A percentile compares a stretch with the other conserved stretches of the same genome.
Conservation (phyloP, 2,888 invertebrate genomes). For the Andrena dorsata region DNA sequence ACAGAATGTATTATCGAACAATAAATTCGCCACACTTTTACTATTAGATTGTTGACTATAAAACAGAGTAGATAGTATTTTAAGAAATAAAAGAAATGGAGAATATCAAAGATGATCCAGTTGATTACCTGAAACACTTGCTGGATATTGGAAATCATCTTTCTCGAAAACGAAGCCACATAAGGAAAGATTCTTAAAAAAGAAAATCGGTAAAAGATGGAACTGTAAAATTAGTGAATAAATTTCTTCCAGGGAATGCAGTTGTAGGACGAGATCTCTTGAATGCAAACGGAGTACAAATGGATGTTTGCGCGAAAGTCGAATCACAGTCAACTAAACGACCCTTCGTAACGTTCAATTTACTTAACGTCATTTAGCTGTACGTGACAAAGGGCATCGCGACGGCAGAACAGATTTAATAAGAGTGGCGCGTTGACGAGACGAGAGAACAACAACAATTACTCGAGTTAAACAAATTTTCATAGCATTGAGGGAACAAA, state of each 20-base stretch:
- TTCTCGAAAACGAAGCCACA: too few species aligned
- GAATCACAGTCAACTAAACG: conserved; percentile 38
- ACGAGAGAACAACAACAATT: conserved; percentile 46
- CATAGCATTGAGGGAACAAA: conserved; percentile 45
- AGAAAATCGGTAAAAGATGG: too few species aligned
- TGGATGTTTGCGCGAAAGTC: conserved; percentile 42
- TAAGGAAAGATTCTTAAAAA: too few species aligned
- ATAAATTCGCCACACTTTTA: too few species aligned
- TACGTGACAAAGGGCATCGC: conserved; percentile 54
- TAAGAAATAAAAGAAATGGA: too few species aligned
- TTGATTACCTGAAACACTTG: too few species aligned
- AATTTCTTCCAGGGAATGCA: neutral
- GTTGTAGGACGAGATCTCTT: neutral
- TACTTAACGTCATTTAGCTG: conserved; percentile 49
- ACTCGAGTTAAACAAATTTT: conserved; percentile 59
- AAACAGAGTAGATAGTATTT: too few species aligned
- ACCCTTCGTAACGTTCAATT: conserved; percentile 41
- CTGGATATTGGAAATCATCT: too few species aligned
- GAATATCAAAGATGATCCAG: too few species aligned
- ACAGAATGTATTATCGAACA: too few species aligned
- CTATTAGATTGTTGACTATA: too few species aligned
- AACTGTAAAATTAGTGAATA: neutral
- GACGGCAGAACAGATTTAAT: conserved; percentile 40
- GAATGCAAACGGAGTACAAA: neutral
- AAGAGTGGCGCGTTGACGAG: conserved; percentile 22